A percentile compares a stretch with the other conserved stretches of the same genome.
Conservation (phyloP, 2,797 vertebrate species). For the Takifugu ocellatus region DNA sequence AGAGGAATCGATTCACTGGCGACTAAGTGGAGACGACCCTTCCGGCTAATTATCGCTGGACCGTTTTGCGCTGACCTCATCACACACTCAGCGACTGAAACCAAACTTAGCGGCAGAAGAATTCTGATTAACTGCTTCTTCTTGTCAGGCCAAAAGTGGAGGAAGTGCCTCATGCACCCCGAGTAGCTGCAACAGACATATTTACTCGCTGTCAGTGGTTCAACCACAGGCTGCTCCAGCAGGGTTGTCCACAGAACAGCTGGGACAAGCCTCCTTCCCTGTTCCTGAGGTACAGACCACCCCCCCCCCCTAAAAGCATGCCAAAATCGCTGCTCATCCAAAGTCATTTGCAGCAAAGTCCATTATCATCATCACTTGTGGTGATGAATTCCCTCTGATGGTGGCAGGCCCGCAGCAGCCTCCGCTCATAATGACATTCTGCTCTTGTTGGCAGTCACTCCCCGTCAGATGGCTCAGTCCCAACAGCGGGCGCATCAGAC, state of each 20-base stretch:
- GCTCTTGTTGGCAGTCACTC: slow-evolving; percentile 85
- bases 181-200: neutral
- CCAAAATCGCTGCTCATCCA: slow-evolving; percentile 81
- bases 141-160: no score
- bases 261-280: slow-evolving; percentile 25
- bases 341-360: slow-evolving; percentile 89
- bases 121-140: no score
- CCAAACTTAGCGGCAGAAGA: no score
- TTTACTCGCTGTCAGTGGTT: slow-evolving; percentile 18
- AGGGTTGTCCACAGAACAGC: slow-evolving; percentile 21
- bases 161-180: no score
- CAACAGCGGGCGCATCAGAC: slow-evolving; percentile 67
- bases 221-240: neutral
- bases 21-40: no score
- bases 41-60: neutral
- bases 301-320: slow-evolving; percentile 64
- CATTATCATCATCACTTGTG: slow-evolving; percentile 83
- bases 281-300: slow-evolving; percentile 34
- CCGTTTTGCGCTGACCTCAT: no score
- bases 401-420: slow-evolving; percentile 80
- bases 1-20: no score
- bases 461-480: slow-evolving; percentile 74
- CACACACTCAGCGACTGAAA: no score
- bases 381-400: slow-evolving; percentile 86
- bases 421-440: slow-evolving; percentile 88